Percentiles rank a stretch among this genome's conserved stretches.
Evolutionary conservation across 2,888 invertebrate genomes (phyloP).

Genomic region (Platycnemis pennipes): DNA sequence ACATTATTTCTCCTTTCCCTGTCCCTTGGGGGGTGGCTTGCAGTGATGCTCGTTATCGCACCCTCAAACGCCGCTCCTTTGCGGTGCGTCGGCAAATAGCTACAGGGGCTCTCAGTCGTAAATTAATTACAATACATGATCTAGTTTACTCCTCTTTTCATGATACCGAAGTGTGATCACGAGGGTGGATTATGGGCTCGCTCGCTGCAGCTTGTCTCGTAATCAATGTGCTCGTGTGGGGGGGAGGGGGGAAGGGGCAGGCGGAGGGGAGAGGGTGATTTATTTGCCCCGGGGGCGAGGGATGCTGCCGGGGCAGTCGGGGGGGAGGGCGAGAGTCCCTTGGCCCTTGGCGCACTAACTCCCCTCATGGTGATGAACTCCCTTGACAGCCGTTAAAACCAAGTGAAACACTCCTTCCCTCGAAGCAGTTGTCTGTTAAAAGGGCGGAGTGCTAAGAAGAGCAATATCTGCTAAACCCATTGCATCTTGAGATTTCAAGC

Average conservation of each 20-base stretch:
- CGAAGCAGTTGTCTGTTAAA: no score
- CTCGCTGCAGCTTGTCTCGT: background rate
- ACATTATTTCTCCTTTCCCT: no score
- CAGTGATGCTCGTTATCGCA: no score
- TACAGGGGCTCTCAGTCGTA: background rate
- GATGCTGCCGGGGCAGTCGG: background rate
- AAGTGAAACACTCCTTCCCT: background rate
- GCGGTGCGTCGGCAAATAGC: background rate
- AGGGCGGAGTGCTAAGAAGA: background rate
- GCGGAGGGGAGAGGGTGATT: slow-evolving; percentile 15
- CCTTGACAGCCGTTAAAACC: background rate
- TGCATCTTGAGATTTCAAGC: no score
- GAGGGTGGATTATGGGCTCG: background rate
- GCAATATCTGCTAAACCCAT: background rate
- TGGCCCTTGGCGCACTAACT: background rate
- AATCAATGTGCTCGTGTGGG: slow-evolving; percentile 18
- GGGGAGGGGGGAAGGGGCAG: background rate
- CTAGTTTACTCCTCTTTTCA: background rate
- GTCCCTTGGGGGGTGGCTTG: no score
- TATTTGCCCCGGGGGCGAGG: slow-evolving; percentile 8
- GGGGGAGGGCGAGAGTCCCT: background rate
- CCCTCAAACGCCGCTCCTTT: background rate
- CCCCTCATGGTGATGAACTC: background rate
- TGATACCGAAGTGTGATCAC: slow-evolving; percentile 18
- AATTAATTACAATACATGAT: background rate